These are phyloP conservation scores for Orientallactaga sibirica DNA, from an alignment of 2,797 vertebrate species.

Conservation along the genomic window DNA sequence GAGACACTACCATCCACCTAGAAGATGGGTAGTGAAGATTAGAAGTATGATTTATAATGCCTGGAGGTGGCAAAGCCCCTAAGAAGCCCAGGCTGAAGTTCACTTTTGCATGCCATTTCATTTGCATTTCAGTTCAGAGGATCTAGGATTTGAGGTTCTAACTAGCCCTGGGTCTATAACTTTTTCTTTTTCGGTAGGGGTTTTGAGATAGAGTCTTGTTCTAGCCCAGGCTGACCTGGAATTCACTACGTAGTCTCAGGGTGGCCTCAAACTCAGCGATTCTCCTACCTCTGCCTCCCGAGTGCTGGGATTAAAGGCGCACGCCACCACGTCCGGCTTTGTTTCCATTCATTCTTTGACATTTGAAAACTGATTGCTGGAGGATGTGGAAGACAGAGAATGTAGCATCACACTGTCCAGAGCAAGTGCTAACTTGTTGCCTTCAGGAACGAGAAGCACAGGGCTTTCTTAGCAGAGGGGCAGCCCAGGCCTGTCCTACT, in stretches of 20 bases:
- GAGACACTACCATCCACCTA: background rate
- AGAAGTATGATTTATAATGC: background rate
- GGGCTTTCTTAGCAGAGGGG: fast-evolving
- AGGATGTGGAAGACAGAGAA: background rate
- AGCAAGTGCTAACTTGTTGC: background rate
- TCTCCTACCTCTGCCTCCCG: too few relatives aligned
- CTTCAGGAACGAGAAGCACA: background rate
- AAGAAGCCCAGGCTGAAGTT: background rate
- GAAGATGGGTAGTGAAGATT: background rate
- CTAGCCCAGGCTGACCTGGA: background rate
- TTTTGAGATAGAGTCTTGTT: background rate
- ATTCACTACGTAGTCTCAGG: too few relatives aligned
- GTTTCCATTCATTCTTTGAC: background rate
- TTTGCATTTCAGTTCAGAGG: background rate
- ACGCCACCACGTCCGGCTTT: too few relatives aligned
- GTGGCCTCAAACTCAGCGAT: too few relatives aligned
- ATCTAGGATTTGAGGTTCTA: background rate
- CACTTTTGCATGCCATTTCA: constrained; percentile 3
- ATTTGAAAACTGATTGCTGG: background rate
- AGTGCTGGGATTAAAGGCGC: too few relatives aligned
- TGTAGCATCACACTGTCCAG: too few relatives aligned
- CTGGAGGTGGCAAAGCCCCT: background rate
- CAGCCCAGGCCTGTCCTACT: background rate
- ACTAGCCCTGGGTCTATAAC: background rate
- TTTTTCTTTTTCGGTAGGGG: background rate